Base-by-base conservation (phyloP, 1,140 invertebrate species). In the Sipha flava region DNA sequence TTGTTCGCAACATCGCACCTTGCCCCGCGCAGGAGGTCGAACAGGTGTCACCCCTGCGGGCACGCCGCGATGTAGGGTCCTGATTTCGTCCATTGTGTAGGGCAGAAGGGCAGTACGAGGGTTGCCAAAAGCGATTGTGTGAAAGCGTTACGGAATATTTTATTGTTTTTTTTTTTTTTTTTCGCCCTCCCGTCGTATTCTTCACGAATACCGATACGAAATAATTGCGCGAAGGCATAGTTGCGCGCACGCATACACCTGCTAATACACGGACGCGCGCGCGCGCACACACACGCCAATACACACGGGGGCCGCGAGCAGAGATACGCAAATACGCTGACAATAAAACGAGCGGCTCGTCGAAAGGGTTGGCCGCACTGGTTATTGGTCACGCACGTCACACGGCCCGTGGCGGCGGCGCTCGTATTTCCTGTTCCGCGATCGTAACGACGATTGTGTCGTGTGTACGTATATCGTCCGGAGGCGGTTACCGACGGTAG, bases 321-420 rank as follows among this genome's bases (percentile, higher is more conserved):
- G n/a, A n/a, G n/a, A 6, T 10, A 40, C 37, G 10, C 10, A 40
- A 40, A 40, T 6, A 4, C 37, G 37, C 21, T 5, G 49, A 52
- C 5, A 52, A 52, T 21, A 21, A 59, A 59, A 3, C 7, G 9
- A 59, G n/a, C n/a, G n/a, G n/a, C n/a, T n/a, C n/a, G 34, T 40
- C 62, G 62, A 75, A 75, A 75, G 72, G 72, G 72, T 75, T 75
- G 72, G 72, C 72, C 72, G 72, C 72, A 75, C 72, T 75, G 72
- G 10, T 54, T 75, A 40, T 75, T 75, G 72, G 72, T 75, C 72
- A 75, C 52, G 72, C 72, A 75, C 72, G 72, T 75, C 72, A 75
- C 72, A 75, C 49, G 72, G 40, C n/a, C 18, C 14, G 31, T 37
- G 31, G 72, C 72, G 72, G n/a, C 47, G 47, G 26, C n/a, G 72